phyloP scores from a whole-genome alignment of 2,888 invertebrate genomes.

The Ptilodon capucinus region DNA sequence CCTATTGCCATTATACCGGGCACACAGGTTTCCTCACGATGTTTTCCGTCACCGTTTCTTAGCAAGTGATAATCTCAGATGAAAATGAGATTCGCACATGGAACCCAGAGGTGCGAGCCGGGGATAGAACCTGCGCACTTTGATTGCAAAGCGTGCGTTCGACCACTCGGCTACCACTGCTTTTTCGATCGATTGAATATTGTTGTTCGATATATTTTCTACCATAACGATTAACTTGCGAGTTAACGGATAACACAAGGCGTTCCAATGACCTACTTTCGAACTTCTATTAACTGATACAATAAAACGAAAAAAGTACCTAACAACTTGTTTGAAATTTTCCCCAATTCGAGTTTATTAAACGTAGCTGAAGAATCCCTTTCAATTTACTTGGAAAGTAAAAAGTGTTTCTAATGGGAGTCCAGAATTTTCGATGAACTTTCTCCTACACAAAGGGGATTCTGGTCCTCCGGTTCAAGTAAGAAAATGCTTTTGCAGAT shows the following conservation, averaged over 20 bases:
- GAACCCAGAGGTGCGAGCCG: too few species aligned
- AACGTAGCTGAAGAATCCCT: background rate
- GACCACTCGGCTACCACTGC: too few species aligned
- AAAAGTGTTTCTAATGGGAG: constrained; percentile 5
- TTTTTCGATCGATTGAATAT: too few species aligned
- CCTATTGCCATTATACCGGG: too few species aligned
- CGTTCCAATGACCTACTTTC: constrained; percentile 28
- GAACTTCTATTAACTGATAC: background rate
- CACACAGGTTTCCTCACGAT: too few species aligned
- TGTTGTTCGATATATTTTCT: background rate
- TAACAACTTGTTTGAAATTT: background rate
- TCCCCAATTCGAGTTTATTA: background rate
- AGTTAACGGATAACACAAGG: constrained; percentile 20
- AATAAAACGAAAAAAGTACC: background rate
- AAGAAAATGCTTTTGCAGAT: constrained; percentile 10
- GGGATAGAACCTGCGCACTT: too few species aligned
- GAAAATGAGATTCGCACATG: too few species aligned
- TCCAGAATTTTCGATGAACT: constrained; percentile 12
- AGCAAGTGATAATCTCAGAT: too few species aligned
- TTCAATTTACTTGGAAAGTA: background rate
- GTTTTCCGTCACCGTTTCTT: too few species aligned
- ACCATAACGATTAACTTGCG: constrained; percentile 12
- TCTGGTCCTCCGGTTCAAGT: constrained; percentile 1
- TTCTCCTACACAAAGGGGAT: constrained; percentile 4
- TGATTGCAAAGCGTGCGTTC: too few species aligned